These are phyloP conservation scores for Branchellion lobata DNA, from an alignment of 2,888 invertebrate genomes.

Conservation along the genomic window DNA sequence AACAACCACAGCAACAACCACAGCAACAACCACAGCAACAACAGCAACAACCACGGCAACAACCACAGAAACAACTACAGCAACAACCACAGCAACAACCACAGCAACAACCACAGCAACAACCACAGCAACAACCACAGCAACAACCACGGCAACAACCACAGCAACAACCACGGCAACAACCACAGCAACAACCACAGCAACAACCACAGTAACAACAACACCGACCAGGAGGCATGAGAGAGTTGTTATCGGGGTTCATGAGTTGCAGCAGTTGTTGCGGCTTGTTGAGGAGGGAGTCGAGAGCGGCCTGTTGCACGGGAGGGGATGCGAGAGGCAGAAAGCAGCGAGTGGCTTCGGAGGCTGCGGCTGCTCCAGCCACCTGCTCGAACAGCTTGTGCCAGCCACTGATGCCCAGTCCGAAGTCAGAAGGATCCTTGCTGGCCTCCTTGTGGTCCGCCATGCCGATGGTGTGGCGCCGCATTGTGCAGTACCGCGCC, in stretches of 20 bases:
- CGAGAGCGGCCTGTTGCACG: background rate
- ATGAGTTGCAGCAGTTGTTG: conserved; percentile 61
- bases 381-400: background rate
- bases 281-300: background rate
- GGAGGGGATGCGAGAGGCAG: conserved; percentile 53
- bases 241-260: conserved; percentile 76
- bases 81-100: too few species aligned
- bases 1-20: too few species aligned
- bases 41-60: too few species aligned
- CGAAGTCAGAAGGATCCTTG: conserved; percentile 56
- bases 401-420: conserved; percentile 46
- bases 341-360: conserved; percentile 53
- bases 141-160: too few species aligned
- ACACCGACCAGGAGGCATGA: too few species aligned
- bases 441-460: conserved; percentile 80
- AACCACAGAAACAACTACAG: too few species aligned
- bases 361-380: conserved; percentile 12
- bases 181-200: too few species aligned
- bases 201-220: too few species aligned
- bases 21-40: too few species aligned
- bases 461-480: conserved; percentile 84
- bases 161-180: too few species aligned
- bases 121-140: too few species aligned
- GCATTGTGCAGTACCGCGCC: conserved; percentile 67
- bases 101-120: too few species aligned